Percentiles rank a stretch among this genome's conserved stretches.
phyloP scores from a whole-genome alignment of 2,797 vertebrate species.

The Hyperoplus immaculatus region DNA sequence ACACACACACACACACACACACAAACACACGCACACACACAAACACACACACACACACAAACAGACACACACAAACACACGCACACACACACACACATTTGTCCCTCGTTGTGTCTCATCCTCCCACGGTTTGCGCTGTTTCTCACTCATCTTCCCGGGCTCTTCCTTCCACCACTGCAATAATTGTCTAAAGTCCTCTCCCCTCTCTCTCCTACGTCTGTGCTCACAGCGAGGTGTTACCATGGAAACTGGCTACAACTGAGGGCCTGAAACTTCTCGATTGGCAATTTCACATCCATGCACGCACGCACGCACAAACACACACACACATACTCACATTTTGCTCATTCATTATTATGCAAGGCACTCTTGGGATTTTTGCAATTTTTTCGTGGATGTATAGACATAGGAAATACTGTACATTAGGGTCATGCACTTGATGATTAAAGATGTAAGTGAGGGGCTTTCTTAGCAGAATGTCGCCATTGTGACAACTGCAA shows the following conservation, averaged over 20 bases:
- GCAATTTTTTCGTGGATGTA: conserved; percentile 21
- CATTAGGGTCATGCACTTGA: background rate
- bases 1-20: conserved; percentile 40
- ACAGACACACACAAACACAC: conserved; percentile 37
- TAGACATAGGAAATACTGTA: background rate
- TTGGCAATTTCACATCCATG: conserved; percentile 66
- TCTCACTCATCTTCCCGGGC: conserved; percentile 61
- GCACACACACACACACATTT: conserved; percentile 53
- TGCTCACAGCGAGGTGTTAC: conserved; percentile 80
- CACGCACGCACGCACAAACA: background rate
- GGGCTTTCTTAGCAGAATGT: conserved; percentile 8
- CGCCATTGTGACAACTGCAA: background rate
- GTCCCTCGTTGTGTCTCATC: conserved; percentile 62
- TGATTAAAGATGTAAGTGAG: background rate
- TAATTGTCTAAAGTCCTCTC: conserved; percentile 72
- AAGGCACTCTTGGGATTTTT: conserved; percentile 43
- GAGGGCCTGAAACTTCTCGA: conserved; percentile 77
- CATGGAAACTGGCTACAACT: conserved; percentile 90
- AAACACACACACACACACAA: conserved; percentile 38
- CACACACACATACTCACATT: conserved; percentile 21
- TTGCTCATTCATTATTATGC: conserved; percentile 73
- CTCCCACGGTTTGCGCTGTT: conserved; percentile 61
- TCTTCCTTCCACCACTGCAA: conserved; percentile 74
- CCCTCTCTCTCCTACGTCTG: conserved; percentile 76
- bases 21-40: conserved; percentile 38